A percentile compares a stretch with the other conserved stretches of the same genome.
Conservation (phyloP, 2,113 vertebrate species). For the Protobothrops flavoviridis region DNA sequence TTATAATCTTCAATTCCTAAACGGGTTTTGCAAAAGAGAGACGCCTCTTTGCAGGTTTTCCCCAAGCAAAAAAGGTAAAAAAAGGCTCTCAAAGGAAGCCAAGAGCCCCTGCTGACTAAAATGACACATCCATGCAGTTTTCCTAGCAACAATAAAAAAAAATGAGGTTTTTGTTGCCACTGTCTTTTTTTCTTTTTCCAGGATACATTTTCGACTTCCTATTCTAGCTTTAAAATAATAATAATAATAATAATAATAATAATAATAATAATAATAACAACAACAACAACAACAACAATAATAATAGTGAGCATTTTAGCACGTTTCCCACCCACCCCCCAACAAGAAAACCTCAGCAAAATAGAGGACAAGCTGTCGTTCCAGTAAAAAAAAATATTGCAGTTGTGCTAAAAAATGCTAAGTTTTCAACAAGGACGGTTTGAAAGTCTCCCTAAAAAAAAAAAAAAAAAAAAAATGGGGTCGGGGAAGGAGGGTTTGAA, state of each 20-base stretch:
- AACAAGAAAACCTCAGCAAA: neutral
- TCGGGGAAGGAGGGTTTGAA: neutral
- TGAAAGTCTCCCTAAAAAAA: neutral
- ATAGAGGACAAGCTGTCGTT: no score
- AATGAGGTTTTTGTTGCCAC: neutral
- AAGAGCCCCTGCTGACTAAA: neutral
- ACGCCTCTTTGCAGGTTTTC: neutral
- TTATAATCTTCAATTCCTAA: neutral
- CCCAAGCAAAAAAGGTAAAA: neutral
- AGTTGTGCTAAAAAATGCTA: neutral
- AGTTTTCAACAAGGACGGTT: neutral
- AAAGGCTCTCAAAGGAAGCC: neutral
- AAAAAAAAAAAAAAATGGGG: neutral
- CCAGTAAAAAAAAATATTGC: neutral
- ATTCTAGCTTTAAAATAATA: neutral
- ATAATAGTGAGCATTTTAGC: neutral
- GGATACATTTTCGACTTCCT: neutral
- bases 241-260: neutral
- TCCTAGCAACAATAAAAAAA: neutral
- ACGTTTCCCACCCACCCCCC: rapidly evolving
- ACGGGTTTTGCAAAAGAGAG: neutral
- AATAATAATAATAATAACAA: neutral
- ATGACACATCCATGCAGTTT: neutral
- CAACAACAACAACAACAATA: neutral
- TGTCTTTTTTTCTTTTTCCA: neutral